Evolutionary conservation across 1,140 invertebrate species (phyloP), one percentile per base, ranked within the genome.

Genomic region (Drosophila tani): DNA sequence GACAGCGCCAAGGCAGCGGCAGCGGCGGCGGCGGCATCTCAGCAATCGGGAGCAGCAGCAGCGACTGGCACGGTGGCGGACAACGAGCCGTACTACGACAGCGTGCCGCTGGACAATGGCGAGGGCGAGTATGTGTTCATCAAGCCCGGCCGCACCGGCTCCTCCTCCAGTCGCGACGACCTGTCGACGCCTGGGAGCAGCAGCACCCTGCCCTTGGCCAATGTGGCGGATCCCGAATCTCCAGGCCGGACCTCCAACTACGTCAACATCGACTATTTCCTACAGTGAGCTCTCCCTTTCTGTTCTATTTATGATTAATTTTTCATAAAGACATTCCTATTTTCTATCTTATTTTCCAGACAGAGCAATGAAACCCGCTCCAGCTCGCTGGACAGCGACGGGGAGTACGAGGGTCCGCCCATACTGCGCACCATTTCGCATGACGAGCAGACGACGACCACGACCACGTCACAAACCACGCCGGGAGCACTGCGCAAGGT

Each of bases 251-350:
- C 95, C 58, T 96, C 96, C 70, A 98, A 97, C 93, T 98, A 97
- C 93, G 97, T 97, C 91, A 97, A 98, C 93, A 97, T 97, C 93
- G 96, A 97, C 91, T 97, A 97, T 92, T 97, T 97, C 84, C 95
- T 97, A 88, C 95, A 96, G 96, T 97, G 93, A 95, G 32, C 7
- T 5, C 5, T 14, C 12, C 14, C 6, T 3, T 7, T 43, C 5
- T 7, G 2, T 8, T 41, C 0, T 41, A 41, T 35, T 35, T 12
- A 11, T 35, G 8, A n/a, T 41, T n/a, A n/a, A n/a, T n/a, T n/a
- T n/a, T n/a, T n/a, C n/a, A n/a, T n/a, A n/a, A n/a, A n/a, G n/a
- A n/a, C n/a, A n/a, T n/a, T n/a, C n/a, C 0, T 41, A 41, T 41
- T n/a, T n/a, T 11, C 1, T 8, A 51, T 17, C 51, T 2, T 17